phyloP scores from a whole-genome alignment of 2,113 vertebrate genomes.

The Dasyornis broadbenti region DNA sequence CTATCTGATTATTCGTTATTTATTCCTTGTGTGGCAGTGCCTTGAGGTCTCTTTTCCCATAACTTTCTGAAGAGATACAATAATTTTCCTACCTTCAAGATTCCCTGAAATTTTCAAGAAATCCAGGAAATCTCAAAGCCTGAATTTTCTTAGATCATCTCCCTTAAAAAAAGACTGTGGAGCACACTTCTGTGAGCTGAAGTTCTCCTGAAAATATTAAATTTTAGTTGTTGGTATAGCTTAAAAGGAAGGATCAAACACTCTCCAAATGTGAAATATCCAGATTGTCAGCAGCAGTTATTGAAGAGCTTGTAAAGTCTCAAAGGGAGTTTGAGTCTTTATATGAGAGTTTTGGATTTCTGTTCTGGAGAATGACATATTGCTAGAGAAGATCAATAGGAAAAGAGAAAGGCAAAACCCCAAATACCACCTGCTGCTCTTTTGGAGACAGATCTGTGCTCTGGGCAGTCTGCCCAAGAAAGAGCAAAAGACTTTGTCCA shows the following conservation, averaged over 20 bases:
- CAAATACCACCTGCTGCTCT: background rate
- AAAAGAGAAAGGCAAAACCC: background rate
- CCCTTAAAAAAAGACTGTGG: background rate
- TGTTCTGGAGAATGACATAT: background rate
- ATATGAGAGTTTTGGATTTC: background rate
- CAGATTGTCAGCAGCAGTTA: background rate
- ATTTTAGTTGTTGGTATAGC: background rate
- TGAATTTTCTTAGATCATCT: background rate
- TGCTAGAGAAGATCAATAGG: background rate
- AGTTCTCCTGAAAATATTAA: background rate
- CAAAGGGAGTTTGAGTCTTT: background rate
- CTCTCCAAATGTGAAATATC: background rate
- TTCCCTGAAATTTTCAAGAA: background rate
- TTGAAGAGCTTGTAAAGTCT: background rate
- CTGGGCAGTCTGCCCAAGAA: background rate
- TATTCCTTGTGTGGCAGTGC: background rate
- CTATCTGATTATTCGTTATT: background rate
- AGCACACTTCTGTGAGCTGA: background rate
- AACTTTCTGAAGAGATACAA: background rate
- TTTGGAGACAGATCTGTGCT: background rate
- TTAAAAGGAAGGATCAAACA: background rate
- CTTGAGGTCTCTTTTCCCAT: background rate
- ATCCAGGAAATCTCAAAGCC: background rate
- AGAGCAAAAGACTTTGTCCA: background rate
- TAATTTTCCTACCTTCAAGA: background rate